Evolutionary conservation across 2,797 vertebrate species (phyloP).

Genomic region (Pipistrellus pipistrellus): DNA sequence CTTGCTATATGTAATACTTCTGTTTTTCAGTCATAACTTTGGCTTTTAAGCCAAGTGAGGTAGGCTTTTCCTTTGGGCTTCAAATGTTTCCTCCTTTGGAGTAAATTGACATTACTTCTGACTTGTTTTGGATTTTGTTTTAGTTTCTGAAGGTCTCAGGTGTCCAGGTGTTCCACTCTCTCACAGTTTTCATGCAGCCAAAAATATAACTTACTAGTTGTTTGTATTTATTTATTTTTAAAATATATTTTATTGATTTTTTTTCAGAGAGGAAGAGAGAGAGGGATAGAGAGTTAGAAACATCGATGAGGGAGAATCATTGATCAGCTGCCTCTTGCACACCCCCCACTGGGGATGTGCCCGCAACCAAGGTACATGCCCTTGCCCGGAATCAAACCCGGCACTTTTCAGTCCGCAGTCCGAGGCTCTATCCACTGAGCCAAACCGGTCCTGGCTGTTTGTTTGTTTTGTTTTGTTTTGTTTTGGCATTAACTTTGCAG

Average conservation of each 20-base stretch:
- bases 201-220: slow-evolving; percentile 37
- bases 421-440: no score
- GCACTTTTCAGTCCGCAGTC: no score
- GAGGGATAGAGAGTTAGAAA: no score
- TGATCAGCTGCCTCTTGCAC: no score
- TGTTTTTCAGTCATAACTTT: slow-evolving; percentile 50
- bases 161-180: background rate
- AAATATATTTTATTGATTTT: no score
- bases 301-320: no score
- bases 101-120: background rate
- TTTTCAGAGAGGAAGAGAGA: no score
- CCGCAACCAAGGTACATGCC: no score
- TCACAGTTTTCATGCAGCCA: background rate
- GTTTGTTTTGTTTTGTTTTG: slow-evolving; percentile 79
- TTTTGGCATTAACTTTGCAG: slow-evolving; percentile 96
- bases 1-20: background rate
- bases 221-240: background rate
- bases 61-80: slow-evolving; percentile 34
- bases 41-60: slow-evolving; percentile 20
- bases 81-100: background rate
- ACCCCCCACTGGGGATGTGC: no score
- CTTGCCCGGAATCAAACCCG: no score
- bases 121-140: slow-evolving; percentile 17
- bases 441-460: no score
- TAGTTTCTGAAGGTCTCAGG: slow-evolving; percentile 32